Conservation (phyloP, 2,888 invertebrate genomes). For the Polydrusus tereticollis region DNA sequence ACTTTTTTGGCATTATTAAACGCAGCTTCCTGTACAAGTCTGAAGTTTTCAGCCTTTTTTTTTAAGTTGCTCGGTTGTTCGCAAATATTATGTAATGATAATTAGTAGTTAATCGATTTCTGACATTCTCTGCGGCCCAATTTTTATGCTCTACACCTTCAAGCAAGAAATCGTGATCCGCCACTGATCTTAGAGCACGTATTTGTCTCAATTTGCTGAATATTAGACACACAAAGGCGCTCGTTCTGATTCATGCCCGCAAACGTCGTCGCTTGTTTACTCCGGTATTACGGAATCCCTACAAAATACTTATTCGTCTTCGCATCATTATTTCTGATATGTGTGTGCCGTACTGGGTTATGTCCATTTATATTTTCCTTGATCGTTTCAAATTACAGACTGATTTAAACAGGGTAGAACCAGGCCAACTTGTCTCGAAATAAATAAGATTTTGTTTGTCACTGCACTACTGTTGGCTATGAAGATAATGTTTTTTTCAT, state of each 20-base stretch:
- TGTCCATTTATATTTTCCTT: slow-evolving; percentile 52
- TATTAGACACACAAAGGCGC: slow-evolving; percentile 51
- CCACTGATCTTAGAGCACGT: slow-evolving; percentile 55
- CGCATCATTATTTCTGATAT: slow-evolving; percentile 64
- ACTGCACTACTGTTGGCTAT: no score
- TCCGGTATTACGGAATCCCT: slow-evolving; percentile 62
- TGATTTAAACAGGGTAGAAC: slow-evolving; percentile 62
- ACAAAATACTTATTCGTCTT: slow-evolving; percentile 52
- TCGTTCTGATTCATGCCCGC: slow-evolving; percentile 56
- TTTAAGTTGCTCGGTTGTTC: no score
- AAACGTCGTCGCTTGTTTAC: slow-evolving; percentile 55
- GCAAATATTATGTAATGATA: no score
- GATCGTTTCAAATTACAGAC: slow-evolving; percentile 64
- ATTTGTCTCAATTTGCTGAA: slow-evolving; percentile 65
- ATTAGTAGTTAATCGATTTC: slow-evolving; percentile 64
- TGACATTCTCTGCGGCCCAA: slow-evolving; percentile 54
- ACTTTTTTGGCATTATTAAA: no score
- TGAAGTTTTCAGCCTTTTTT: no score
- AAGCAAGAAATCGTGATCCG: slow-evolving; percentile 45
- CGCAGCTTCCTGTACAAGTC: no score
- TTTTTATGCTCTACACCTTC: neutral
- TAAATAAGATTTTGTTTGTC: no score
- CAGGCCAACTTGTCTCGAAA: neutral
- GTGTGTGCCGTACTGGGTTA: slow-evolving; percentile 60
- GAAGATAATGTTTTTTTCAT: no score